Evolutionary conservation across 2,888 invertebrate genomes (phyloP), one percentile per base, ranked within the genome.

Genomic region (Tenthredo livida): DNA sequence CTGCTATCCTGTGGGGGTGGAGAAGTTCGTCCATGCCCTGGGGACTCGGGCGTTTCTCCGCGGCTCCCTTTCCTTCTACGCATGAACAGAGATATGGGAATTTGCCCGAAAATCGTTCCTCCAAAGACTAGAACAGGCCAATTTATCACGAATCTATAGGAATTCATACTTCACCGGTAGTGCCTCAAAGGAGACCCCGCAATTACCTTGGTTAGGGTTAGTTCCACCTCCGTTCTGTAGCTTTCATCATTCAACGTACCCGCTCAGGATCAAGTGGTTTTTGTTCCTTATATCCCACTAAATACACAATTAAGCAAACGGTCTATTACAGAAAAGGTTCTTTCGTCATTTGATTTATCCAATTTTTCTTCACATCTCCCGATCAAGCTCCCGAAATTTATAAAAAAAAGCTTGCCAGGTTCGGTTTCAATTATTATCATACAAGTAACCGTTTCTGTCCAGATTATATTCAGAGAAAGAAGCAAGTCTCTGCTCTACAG

Each of bases 21-120:
- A 70, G 70, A 65, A 67, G 37, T 70, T 65, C 17, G 47, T 47
- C 65, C 83, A 17, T 70, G 47, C 83, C 83, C 83, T 50, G 83
- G 83, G 47, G 83, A 83, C 83, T 83, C 83, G 83, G 83, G 83
- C 83, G 83, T 83, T 83, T 83, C 83, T 83, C 83, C 83, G 43
- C 47, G 65, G 70, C 70, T 67, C 83, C 47, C 83, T 47, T 83
- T 70, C 67, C 67, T 83, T 58, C 67, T 67, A 83, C 83, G 67
- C 47, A 83, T 50, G 83, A 70, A 83, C 83, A 83, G 83, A 50
- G 70, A 83, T 80, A 80, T 70, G 43, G 67, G 83, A 83, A 83
- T 83, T 83, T 70, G 67, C 83, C 70, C 70, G 67, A 83, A 83
- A 83, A 83, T 67, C 83, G 83, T 83, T 70, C 21, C 83, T 47